Conservation (phyloP, 2,797 vertebrate genomes). For the Eremophila alpestris region DNA sequence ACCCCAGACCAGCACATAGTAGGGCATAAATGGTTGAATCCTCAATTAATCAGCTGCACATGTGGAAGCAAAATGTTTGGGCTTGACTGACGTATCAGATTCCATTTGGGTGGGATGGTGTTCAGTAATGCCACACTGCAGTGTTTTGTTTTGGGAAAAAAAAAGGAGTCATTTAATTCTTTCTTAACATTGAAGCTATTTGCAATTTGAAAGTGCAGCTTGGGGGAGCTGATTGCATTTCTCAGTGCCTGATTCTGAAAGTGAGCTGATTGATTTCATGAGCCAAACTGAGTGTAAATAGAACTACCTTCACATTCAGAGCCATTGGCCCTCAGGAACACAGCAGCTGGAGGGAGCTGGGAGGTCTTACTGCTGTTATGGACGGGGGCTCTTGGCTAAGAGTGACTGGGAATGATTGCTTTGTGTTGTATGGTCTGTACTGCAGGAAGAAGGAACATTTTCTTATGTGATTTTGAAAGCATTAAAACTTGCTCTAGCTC, state of each 20-base stretch:
- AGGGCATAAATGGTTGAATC: not conserved
- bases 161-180: not conserved
- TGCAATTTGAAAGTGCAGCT: slow-evolving; percentile 16
- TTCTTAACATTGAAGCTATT: not conserved
- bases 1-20: not conserved
- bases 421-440: not conserved
- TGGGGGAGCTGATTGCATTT: slow-evolving; percentile 40
- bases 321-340: not conserved
- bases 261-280: not conserved
- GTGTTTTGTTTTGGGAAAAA: slow-evolving; percentile 37
- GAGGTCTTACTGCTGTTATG: not conserved
- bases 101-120: not conserved
- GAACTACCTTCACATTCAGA: not conserved
- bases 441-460: not conserved
- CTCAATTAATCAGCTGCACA: slow-evolving; percentile 6
- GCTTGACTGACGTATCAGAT: not conserved
- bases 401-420: not conserved
- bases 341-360: not conserved
- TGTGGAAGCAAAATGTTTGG: not conserved
- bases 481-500: not conserved
- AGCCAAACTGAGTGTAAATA: not conserved
- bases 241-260: not conserved
- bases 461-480: not conserved
- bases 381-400: not conserved
- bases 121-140: slow-evolving; percentile 3